phyloP scores from a whole-genome alignment of 2,888 invertebrate species.

The Gerris lacustris region DNA sequence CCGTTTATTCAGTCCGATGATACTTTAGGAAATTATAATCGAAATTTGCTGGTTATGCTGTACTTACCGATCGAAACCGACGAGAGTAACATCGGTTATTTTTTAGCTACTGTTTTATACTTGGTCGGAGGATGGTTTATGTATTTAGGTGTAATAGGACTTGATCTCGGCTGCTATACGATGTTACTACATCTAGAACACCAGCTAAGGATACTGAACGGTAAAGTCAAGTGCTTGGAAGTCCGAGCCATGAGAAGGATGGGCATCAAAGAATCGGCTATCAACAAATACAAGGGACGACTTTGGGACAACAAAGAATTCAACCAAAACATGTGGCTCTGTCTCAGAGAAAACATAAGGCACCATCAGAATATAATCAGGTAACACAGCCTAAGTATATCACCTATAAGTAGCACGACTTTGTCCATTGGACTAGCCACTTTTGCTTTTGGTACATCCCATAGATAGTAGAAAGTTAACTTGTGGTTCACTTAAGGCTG shows the following conservation, averaged over 20 bases:
- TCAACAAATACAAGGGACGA: not conserved
- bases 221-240: not conserved
- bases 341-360: not conserved
- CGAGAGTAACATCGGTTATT: not conserved
- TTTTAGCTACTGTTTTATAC: not conserved
- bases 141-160: not conserved
- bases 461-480: too few species aligned
- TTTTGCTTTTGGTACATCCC: too few species aligned
- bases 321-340: not conserved
- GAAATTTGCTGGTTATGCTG: not conserved
- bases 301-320: not conserved
- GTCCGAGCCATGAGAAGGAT: not conserved
- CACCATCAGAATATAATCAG: not conserved
- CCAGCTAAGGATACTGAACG: not conserved
- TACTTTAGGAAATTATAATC: not conserved
- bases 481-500: too few species aligned
- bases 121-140: not conserved
- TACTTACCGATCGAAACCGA: not conserved
- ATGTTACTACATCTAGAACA: not conserved
- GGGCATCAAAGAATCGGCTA: not conserved
- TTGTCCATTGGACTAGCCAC: too few species aligned
- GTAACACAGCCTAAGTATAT: too few species aligned
- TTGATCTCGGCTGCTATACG: not conserved
- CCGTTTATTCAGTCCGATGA: not conserved
- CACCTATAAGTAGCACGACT: too few species aligned